Evolutionary conservation across 2,113 vertebrate genomes (phyloP).

Genomic region (Dipodomys ordii): DNA sequence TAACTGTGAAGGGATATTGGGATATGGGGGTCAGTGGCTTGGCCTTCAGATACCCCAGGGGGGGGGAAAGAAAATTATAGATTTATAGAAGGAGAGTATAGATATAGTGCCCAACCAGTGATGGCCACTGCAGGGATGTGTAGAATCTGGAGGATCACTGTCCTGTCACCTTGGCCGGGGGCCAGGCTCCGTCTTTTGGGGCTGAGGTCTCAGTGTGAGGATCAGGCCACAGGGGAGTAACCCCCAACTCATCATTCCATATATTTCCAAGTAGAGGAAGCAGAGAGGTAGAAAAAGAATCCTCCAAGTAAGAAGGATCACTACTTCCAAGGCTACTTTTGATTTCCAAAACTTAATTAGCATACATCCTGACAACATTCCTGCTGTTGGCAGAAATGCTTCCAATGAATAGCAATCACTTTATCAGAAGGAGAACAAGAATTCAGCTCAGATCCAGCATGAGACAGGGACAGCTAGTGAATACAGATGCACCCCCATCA

Average conservation of each 20-base stretch:
- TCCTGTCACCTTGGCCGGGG: too few relatives aligned
- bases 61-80: too few relatives aligned
- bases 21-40: too few relatives aligned
- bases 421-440: not conserved
- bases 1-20: too few relatives aligned
- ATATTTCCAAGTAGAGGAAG: not conserved
- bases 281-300: not conserved
- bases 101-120: too few relatives aligned
- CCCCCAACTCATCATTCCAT: not conserved
- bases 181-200: not conserved
- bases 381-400: conserved; percentile 30
- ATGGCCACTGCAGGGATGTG: too few relatives aligned
- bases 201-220: not conserved
- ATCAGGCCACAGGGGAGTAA: not conserved
- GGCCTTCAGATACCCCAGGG: too few relatives aligned
- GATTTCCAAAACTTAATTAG: conserved; percentile 55
- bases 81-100: too few relatives aligned
- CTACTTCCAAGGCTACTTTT: not conserved
- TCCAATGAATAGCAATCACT: conserved; percentile 1
- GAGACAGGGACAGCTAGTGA: not conserved
- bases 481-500: not conserved
- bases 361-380: conserved; percentile 22
- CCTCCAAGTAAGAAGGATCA: not conserved
- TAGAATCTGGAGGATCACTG: too few relatives aligned
- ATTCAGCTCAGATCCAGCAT: not conserved